Evolutionary conservation across 2,797 vertebrate genomes (phyloP).

Genomic region (Philypnodon macrostomus): DNA sequence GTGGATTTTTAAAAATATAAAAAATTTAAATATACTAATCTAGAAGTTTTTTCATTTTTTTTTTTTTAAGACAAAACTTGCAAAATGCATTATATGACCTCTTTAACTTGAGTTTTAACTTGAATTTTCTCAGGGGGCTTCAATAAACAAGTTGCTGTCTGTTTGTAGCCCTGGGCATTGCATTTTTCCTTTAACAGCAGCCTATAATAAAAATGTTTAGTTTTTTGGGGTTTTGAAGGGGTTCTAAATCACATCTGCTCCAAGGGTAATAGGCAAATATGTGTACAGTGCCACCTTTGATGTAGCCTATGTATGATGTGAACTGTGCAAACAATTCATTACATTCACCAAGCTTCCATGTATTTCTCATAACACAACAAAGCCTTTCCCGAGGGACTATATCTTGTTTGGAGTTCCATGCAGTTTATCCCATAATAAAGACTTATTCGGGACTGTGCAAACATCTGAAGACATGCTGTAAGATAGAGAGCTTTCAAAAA

Average conservation of each 20-base stretch:
- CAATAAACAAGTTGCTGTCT: slow-evolving; percentile 8
- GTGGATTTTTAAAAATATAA: too few species aligned
- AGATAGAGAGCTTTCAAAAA: too few species aligned
- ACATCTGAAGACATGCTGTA: too few species aligned
- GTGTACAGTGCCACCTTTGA: slow-evolving; percentile 30
- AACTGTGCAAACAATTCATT: slow-evolving; percentile 22
- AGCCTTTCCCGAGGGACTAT: slow-evolving; percentile 2
- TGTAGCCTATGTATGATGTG: slow-evolving; percentile 15
- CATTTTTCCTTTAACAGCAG: slow-evolving; percentile 25
- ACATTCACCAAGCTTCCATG: slow-evolving; percentile 8
- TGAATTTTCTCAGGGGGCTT: too few species aligned
- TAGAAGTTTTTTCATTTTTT: too few species aligned
- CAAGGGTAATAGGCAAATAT: slow-evolving; percentile 12
- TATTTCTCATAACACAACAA: slow-evolving; percentile 5
- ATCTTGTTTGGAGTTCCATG: slow-evolving; percentile 2
- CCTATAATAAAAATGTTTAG: slow-evolving; percentile 7
- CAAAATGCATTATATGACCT: too few species aligned
- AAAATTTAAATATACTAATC: too few species aligned
- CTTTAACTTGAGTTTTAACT: too few species aligned
- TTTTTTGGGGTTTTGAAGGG: slow-evolving; percentile 6
- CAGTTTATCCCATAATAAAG: background rate
- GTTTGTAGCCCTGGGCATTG: slow-evolving; percentile 13
- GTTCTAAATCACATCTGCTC: slow-evolving; percentile 25
- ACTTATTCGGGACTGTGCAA: background rate
- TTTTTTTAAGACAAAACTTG: too few species aligned